Conservation (phyloP, 2,113 vertebrate species). For the Oncorhynchus gorbuscha region DNA sequence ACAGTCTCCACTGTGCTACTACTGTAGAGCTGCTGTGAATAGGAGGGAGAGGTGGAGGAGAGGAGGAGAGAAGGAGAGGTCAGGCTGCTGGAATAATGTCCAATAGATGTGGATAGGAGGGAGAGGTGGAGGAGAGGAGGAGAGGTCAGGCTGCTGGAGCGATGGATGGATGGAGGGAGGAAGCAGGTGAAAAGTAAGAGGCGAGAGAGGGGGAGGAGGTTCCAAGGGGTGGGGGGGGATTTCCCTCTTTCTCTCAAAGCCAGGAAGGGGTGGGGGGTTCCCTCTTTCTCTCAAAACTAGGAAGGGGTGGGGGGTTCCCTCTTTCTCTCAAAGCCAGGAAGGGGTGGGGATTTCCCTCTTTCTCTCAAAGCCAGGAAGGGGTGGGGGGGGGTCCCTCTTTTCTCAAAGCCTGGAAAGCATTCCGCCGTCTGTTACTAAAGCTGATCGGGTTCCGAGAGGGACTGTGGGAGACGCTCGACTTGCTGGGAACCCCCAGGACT, state of each 20-base stretch:
- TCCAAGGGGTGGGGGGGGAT: conserved; percentile 36
- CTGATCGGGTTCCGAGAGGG: conserved; percentile 70
- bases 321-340: conserved; percentile 8
- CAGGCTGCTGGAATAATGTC: too few species aligned
- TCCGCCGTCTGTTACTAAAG: conserved; percentile 71
- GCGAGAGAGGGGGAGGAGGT: conserved; percentile 36
- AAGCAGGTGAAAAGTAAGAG: conserved; percentile 55
- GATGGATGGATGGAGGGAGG: conserved; percentile 13
- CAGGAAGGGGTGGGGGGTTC: conserved; percentile 19
- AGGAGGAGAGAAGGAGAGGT: neutral
- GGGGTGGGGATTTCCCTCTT: conserved; percentile 32
- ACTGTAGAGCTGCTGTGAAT: conserved; percentile 21
- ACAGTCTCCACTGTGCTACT: conserved; percentile 57
- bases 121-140: too few species aligned
- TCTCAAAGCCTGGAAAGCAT: conserved; percentile 58
- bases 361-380: conserved; percentile 25
- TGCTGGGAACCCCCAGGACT: neutral
- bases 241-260: conserved; percentile 21
- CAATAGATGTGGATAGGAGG: too few species aligned
- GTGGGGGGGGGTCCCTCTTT: conserved; percentile 34
- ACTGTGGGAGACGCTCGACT: neutral
- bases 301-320: conserved; percentile 19
- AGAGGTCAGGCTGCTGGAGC: neutral
- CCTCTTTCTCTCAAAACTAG: too few species aligned
- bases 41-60: conserved; percentile 57